Base-by-base conservation (phyloP, 1,140 invertebrate genomes). In the Pantala flavescens region DNA sequence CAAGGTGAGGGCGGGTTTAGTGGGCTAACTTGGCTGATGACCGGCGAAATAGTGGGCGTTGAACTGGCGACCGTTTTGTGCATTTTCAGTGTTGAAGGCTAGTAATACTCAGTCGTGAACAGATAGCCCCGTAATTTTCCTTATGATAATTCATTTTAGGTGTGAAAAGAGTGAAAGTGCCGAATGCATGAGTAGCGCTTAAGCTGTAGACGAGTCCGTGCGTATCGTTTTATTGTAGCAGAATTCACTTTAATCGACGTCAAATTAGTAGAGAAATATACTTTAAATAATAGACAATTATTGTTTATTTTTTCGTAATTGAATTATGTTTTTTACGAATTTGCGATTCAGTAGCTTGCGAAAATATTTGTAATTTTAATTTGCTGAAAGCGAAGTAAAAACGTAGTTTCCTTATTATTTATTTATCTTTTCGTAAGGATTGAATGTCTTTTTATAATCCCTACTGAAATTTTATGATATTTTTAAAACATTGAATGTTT, bases 1-100 rank as follows among this genome's bases (percentile, higher is more conserved):
- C 49, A 63, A 63, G 49, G 49, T 63, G 49, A 63, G 49, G 49
- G 49, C 49, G 49, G 49, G 49, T 63, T 19, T 63, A 63, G 49
- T 63, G 49, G 49, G 49, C 3, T 63, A 63, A 19, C 49, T 63
- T 19, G 49, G 49, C 49, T 63, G 16, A 19, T 21, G 49, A 63
- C 49, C 49, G 49, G 49, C 49, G 12, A 63, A 63, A 63, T 63
- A 19, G 49, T 63, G 49, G 49, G 12, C 49, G 49, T 63, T 63
- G 49, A 63, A 63, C 14, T 16, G 12, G 49, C 12, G 5, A 63
- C 14, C 12, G 49, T 63, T 63, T 16, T 19, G 49, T 63, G 49
- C 3, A 63, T 19, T 63, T 63, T 63, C 5, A 19, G n/a, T 63
- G 49, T 63, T 19, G 49, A 19, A 16, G n/a, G 49, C 49, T 63